phyloP scores from a whole-genome alignment of 2,113 vertebrate genomes.

The Salminus brasiliensis region DNA sequence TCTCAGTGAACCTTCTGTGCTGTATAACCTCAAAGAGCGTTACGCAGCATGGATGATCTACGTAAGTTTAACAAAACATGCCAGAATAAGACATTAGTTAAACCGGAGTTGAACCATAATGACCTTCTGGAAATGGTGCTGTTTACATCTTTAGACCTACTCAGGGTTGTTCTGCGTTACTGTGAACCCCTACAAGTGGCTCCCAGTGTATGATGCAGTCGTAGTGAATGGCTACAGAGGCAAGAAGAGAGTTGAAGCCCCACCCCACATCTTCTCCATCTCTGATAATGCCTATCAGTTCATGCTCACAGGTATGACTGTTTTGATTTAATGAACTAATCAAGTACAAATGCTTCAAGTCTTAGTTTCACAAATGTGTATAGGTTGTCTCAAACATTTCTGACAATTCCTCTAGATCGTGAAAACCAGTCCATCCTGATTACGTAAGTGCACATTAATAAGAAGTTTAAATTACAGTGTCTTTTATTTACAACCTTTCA shows the following conservation, averaged over 20 bases:
- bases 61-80: conserved; percentile 51
- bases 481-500: not conserved
- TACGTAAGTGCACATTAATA: conserved; percentile 74
- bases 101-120: not conserved
- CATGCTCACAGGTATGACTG: conserved; percentile 70
- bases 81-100: not conserved
- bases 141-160: conserved; percentile 76
- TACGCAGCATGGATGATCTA: conserved; percentile 84
- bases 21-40: conserved; percentile 80
- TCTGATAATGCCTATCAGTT: conserved; percentile 75
- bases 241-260: conserved; percentile 71
- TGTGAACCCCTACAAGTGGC: conserved; percentile 86
- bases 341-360: no score
- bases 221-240: conserved; percentile 70
- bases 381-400: not conserved
- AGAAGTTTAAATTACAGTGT: not conserved
- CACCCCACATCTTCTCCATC: conserved; percentile 75
- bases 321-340: no score
- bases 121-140: not conserved
- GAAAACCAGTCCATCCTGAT: conserved; percentile 82
- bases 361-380: not conserved
- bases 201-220: conserved; percentile 78
- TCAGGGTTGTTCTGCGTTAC: conserved; percentile 85
- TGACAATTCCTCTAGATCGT: conserved; percentile 71
- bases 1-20: conserved; percentile 69